These are phyloP conservation scores for Xenus cinereus DNA, from an alignment of 2,113 vertebrate species.

Conservation along the genomic window DNA sequence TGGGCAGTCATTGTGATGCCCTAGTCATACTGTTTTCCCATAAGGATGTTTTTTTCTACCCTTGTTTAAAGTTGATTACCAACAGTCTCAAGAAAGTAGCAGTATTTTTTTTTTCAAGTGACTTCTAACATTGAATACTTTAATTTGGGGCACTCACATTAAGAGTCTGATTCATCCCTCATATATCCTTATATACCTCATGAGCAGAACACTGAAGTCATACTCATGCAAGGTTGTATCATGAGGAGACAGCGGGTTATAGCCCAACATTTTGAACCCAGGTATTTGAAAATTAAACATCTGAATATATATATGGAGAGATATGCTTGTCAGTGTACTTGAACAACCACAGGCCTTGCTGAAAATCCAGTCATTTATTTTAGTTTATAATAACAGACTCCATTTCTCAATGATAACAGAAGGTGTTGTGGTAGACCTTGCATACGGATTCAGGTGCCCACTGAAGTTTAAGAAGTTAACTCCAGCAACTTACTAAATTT, in stretches of 20 bases:
- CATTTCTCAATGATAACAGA: not conserved
- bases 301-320: not conserved
- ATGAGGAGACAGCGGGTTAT: not conserved
- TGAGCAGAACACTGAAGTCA: not conserved
- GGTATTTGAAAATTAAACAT: not conserved
- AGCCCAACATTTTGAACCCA: not conserved
- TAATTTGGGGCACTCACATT: not conserved
- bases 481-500: not conserved
- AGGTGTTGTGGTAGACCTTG: not conserved
- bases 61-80: not conserved
- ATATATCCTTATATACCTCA: not conserved
- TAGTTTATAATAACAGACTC: not conserved
- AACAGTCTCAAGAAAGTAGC: not conserved
- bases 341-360: not conserved
- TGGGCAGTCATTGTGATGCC: not conserved
- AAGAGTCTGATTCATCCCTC: not conserved
- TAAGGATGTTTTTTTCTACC: not conserved
- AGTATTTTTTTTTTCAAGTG: not conserved
- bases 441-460: not conserved
- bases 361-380: not conserved
- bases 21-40: not conserved
- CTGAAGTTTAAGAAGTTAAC: not conserved
- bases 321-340: not conserved
- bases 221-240: not conserved
- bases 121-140: not conserved